phyloP scores from a whole-genome alignment of 2,113 vertebrate genomes.

The Stegastes partitus region DNA sequence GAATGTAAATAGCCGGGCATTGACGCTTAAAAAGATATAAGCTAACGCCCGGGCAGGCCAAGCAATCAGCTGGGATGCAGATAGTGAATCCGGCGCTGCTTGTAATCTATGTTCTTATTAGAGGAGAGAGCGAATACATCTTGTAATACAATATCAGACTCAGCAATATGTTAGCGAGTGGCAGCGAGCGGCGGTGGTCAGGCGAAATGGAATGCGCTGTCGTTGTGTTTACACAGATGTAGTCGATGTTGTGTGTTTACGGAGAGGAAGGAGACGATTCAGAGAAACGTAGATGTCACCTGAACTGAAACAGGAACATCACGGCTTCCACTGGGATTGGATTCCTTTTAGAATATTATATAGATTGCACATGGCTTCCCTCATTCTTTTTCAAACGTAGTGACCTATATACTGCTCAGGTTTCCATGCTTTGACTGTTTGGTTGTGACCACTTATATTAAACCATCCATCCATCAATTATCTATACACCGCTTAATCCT shows the following conservation, averaged over 20 bases:
- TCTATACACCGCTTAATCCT: no score
- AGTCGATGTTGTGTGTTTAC: not conserved
- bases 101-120: constrained; percentile 80
- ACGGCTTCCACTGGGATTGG: not conserved
- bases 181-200: constrained; percentile 31
- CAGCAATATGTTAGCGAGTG: constrained; percentile 65
- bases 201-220: not conserved
- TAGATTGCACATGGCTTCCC: no score
- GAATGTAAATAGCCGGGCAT: constrained; percentile 71
- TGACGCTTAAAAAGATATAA: constrained; percentile 73
- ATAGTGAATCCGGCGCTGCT: constrained; percentile 58
- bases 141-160: constrained; percentile 71
- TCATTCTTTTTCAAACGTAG: no score
- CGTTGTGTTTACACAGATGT: constrained; percentile 3
- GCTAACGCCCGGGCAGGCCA: constrained; percentile 46
- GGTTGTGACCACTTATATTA: no score
- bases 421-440: no score
- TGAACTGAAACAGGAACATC: not conserved
- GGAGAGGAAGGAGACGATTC: not conserved
- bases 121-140: constrained; percentile 71
- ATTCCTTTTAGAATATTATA: not conserved
- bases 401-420: no score
- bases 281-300: not conserved
- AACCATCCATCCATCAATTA: no score
- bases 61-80: constrained; percentile 60